These are phyloP conservation scores for Oscheius sp. DNA, from an alignment of 2,888 invertebrate species.

Conservation along the genomic window DNA sequence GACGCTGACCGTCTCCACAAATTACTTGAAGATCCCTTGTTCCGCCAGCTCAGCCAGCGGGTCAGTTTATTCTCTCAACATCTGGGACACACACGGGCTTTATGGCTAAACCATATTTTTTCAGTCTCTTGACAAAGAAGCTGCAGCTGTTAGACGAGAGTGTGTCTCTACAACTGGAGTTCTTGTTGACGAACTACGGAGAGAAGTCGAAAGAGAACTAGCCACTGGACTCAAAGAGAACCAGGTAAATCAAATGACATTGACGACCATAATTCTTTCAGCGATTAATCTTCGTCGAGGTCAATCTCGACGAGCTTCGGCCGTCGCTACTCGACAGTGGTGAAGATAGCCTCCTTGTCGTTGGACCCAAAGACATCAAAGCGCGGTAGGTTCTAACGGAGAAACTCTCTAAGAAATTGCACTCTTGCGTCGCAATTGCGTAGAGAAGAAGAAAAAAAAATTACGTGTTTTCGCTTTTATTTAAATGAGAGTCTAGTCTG, in stretches of 20 bases:
- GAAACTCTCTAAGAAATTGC: too few species aligned
- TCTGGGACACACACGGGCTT: neutral
- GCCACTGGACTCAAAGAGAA: slow-evolving; percentile 12
- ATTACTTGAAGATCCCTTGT: slow-evolving; percentile 54
- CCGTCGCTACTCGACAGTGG: slow-evolving; percentile 38
- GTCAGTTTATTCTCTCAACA: slow-evolving; percentile 31
- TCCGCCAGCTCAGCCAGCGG: slow-evolving; percentile 51
- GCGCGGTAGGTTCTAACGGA: slow-evolving; percentile 46
- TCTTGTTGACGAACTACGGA: slow-evolving; percentile 2
- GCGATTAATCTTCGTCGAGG: slow-evolving; percentile 35
- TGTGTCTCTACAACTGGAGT: neutral
- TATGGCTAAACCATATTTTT: slow-evolving; percentile 25
- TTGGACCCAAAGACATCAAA: slow-evolving; percentile 57
- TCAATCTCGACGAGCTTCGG: slow-evolving; percentile 38
- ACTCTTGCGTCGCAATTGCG: too few species aligned
- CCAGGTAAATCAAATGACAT: slow-evolving; percentile 15
- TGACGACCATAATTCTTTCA: slow-evolving; percentile 18
- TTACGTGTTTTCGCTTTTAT: too few species aligned
- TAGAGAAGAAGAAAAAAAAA: slow-evolving; percentile 1
- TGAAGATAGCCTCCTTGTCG: slow-evolving; percentile 50
- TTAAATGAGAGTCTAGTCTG: too few species aligned
- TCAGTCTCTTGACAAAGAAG: slow-evolving; percentile 25
- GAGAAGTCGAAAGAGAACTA: slow-evolving; percentile 19
- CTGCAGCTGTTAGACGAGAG: neutral
- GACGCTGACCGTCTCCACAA: slow-evolving; percentile 54